Conservation (phyloP, 2,888 invertebrate species). For the Lepidocyrtinus sp. region DNA sequence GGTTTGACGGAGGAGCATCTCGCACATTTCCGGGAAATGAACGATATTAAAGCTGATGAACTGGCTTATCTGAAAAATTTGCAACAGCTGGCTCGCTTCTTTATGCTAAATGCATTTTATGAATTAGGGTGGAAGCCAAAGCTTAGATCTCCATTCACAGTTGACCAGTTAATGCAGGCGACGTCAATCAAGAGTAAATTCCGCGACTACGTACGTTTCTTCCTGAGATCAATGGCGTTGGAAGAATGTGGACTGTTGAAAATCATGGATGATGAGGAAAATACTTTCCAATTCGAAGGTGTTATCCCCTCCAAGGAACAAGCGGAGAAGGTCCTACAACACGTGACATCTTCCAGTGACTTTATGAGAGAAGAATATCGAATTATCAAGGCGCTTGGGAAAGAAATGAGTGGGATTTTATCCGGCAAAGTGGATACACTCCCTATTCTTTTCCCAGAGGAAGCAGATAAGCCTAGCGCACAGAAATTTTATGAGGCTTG, state of each 20-base stretch:
- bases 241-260: not conserved
- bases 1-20: not conserved
- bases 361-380: not conserved
- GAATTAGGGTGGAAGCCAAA: slow-evolving; percentile 21
- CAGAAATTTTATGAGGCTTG: slow-evolving; percentile 21
- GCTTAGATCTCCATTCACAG: not conserved
- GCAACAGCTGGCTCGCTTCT: not conserved
- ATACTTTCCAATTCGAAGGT: not conserved
- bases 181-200: not conserved
- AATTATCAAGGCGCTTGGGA: slow-evolving; percentile 29
- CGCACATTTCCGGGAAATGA: not conserved
- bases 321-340: not conserved
- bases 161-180: not conserved
- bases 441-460: slow-evolving; percentile 50
- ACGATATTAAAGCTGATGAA: not conserved
- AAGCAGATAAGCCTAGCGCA: not conserved
- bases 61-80: not conserved
- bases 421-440: slow-evolving; percentile 30
- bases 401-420: slow-evolving; percentile 21
- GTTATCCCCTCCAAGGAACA: not conserved
- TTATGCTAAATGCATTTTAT: not conserved
- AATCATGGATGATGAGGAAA: not conserved
- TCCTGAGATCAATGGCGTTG: not conserved
- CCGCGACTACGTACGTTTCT: not conserved
- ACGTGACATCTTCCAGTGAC: not conserved